Percentiles rank a stretch among this genome's conserved stretches.
These are phyloP conservation scores for Sphenopsis melanotis DNA, from an alignment of 2,797 vertebrate species.

Conservation along the genomic window DNA sequence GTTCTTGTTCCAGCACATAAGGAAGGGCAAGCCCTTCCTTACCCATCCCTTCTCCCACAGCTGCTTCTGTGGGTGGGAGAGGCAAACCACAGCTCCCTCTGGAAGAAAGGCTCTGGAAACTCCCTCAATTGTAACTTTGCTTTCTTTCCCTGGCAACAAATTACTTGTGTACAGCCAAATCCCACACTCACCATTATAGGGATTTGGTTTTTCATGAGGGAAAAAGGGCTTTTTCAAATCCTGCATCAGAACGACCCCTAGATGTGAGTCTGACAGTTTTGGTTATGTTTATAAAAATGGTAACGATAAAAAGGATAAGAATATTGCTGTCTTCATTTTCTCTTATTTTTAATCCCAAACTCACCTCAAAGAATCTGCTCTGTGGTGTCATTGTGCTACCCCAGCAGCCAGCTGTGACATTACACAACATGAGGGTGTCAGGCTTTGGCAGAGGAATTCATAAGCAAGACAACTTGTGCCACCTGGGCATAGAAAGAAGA, in stretches of 20 bases:
- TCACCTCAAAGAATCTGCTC: background rate
- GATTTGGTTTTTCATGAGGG: background rate
- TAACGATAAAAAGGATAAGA: background rate
- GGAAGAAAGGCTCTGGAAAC: constrained; percentile 39
- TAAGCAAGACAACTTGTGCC: background rate
- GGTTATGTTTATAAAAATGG: background rate
- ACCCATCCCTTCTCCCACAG: constrained; percentile 33
- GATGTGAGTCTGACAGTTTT: background rate
- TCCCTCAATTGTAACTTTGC: constrained; percentile 45
- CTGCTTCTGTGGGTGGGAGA: constrained; percentile 56
- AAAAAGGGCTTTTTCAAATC: background rate
- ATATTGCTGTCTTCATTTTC: background rate
- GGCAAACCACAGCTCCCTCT: constrained; percentile 49
- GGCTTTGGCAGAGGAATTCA: background rate
- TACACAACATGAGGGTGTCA: background rate
- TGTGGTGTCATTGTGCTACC: background rate
- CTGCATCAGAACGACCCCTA: constrained; percentile 33
- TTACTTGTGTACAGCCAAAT: background rate
- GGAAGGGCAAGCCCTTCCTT: constrained; percentile 45
- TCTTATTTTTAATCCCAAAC: background rate
- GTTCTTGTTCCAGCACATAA: background rate
- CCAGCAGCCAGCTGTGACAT: background rate
- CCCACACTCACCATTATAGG: background rate
- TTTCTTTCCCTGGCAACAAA: constrained; percentile 43
- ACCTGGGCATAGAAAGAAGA: background rate